Evolutionary conservation across 92 coral and sea anemone species (phyloP), one percentile per base, ranked within the genome.

Genomic region (Phenganax subtilis): DNA sequence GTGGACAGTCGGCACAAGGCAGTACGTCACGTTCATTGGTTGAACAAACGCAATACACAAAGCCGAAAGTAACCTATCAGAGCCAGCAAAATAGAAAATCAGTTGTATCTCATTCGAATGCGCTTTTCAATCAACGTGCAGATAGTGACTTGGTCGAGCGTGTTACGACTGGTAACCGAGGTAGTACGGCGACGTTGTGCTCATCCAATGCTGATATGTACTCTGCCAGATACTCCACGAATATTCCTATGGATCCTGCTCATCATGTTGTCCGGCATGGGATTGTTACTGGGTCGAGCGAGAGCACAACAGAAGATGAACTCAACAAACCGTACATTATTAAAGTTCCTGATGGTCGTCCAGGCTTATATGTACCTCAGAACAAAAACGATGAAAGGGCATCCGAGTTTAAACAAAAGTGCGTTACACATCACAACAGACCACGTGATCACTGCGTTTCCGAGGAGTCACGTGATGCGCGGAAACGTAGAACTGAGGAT

Each of bases 111-210:
- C 47, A 68, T 37, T 64, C 70, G 29, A 64, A 28, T 25, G 47
- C 73, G 54, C 53, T 30, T 3, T 68, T 29, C 73, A 37, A 30
- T 53, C 31, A 68, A 30, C n/a, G 0, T 29, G 52, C 52, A 17
- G 70, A 55, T 75, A 6, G 28, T 64, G 54, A 63, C 53, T 64
- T 73, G 54, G 74, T 79, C 10, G 83, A 79, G 51, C 52, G 63
- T 29, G 52, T 79, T 28, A 63, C 73, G 27, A 30, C 74, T 15
- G 83, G 83, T 29, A 62, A 61, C 69, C 83, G 83, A 54, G 69
- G 83, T 8, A 79, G 83, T 69, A 74, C 83, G 9, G 20, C 63
- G 51, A 52, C 54, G 73, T 12, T 79, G 59, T 79, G 37, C 56
- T 79, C 83, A n/a, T 61, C 83, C 53, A 51, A 51, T 63, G 57